Base-by-base conservation (phyloP, 2,888 invertebrate species). In the Drosophila testacea region DNA sequence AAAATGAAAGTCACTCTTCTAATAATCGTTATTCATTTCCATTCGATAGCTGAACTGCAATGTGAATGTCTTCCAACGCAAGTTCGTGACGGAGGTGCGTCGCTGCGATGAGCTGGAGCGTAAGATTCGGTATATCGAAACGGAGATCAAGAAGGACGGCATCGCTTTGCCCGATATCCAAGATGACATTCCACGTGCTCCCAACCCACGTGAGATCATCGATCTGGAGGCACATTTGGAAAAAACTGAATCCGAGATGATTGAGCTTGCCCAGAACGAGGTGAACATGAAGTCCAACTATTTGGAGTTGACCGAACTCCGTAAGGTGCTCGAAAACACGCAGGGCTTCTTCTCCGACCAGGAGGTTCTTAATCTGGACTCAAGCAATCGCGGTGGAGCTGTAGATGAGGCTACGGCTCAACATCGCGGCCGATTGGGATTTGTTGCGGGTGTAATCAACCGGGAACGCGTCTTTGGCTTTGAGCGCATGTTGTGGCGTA, bases 231-330 rank as follows among this genome's bases (percentile, higher is more conserved):
- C 97, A 1, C 98, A 98, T 84, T 95, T 99, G 91, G 99, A 99
- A 93, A 98, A 98, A 93, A 96, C 98, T 50, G 99, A 99, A 93
- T 96, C 97, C 84, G 99, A 99, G 93, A 96, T 99, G 81, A 94
- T 97, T 65, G 99, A 99, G 93, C 94, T 99, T 77, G 98, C 98
- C 69, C 97, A 97, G 91, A 99, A 98, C 92, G 98, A 98, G 38
- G 97, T 98, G 68, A 98, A 97, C 91, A 93, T 99, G 90, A 98
- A 98, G 93, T 97, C 97, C 86, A 99, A 98, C 93, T 98, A 95
- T 91, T 94, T 98, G 88, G 99, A 99, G 92, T 93, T 99, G 84
- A 97, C 97, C 0, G 99, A 99, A 93, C 93, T 99, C 86, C 96
- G 95, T 76, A 97, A 98, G 91, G 98, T 99, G 39, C 94, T 99